Evolutionary conservation across 2,113 vertebrate species (phyloP), one percentile per base, ranked within the genome.

Genomic region (Nibea albiflora): DNA sequence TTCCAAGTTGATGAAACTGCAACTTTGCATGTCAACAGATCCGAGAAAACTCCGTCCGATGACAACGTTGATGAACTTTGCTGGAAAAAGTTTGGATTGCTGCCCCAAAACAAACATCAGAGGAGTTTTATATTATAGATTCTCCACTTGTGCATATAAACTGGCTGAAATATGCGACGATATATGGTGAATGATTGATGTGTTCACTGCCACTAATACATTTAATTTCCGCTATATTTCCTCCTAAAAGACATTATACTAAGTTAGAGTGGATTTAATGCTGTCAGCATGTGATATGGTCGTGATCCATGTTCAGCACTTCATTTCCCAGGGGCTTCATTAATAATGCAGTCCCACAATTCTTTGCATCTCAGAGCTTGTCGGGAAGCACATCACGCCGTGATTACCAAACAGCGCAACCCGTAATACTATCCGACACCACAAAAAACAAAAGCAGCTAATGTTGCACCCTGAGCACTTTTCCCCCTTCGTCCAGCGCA

Each of bases 271-370:
- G 87, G 84, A 85, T 85, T 87, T 61, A 74, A 80, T 71, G 24
- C 77, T 57, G 82, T 82, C 83, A 82, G 81, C 75, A 50, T 64
- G 56, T 76, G 73, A n/a, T 50, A 47, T 6, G 14, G 61, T 73
- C 16, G 72, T 85, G 83, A 89, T 85, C 84, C 78, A 87, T 81
- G 72, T 83, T 61, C 89, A 64, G 82, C 69, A 54, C 77, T 88
- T 71, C 75, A 71, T 88, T 88, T 85, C 81, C 85, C 67, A 28
- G 10, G 61, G 88, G 81, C 81, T 86, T 87, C 73, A 89, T 92
- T 88, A 90, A 93, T 88, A 92, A 88, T 91, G 81, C 80, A 87
- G 77, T 60, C 81, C 73, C 81, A 81, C 79, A 84, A 86, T 86
- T 76, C 87, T 86, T 83, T 89, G 85, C 81, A 84, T 87, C 76